Evolutionary conservation across 2,888 invertebrate species (phyloP), one percentile per base, ranked within the genome.

Genomic region (Esperia sulphurella): DNA sequence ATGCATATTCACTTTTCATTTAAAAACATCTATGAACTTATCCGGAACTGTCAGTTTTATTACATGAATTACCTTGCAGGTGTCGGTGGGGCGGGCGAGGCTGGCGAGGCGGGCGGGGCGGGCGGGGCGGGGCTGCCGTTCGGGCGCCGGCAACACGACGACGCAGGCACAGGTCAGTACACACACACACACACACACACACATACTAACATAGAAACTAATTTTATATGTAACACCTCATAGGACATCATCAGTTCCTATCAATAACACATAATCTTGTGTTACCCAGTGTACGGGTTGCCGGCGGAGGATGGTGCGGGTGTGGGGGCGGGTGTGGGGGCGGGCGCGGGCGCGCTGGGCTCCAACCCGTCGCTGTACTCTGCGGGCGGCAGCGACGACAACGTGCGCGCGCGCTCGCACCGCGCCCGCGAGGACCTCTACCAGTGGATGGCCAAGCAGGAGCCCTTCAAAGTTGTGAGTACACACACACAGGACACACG

Each of bases 401-500:
- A 85, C 37, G 91, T 91, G 55, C 88, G 91, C 54, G 78, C 90
- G 1, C 83, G 83, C 57, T 89, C 81, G 57, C 84, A 92, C 39
- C 92, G 92, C 63, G 91, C 92, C 13, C 92, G 93, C n/a, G 97
- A 97, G 71, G 97, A 98, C 80, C 88, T 98, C 40, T 98, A 98
- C 78, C 95, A 95, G 63, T 98, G 98, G 98, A 98, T 98, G 98
- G 97, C 96, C 1, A 95, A 96, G 65, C 97, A 98, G 67, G 96
- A 96, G 62, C 92, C 83, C 0, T 81, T 87, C n/a, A 83, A 85
- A 77, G 77, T 85, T 57, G 89, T 88, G 14, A 73, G 77, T 57
- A 5, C n/a, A 12, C 7, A 3, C n/a, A 21, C 2, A 33, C 9
- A n/a, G n/a, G n/a, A n/a, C n/a, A n/a, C n/a, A n/a, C n/a, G n/a